A percentile compares a stretch with the other conserved stretches of the same genome.
Evolutionary conservation across 2,888 invertebrate genomes (phyloP).

Genomic region (Caenorhabditis sp.): DNA sequence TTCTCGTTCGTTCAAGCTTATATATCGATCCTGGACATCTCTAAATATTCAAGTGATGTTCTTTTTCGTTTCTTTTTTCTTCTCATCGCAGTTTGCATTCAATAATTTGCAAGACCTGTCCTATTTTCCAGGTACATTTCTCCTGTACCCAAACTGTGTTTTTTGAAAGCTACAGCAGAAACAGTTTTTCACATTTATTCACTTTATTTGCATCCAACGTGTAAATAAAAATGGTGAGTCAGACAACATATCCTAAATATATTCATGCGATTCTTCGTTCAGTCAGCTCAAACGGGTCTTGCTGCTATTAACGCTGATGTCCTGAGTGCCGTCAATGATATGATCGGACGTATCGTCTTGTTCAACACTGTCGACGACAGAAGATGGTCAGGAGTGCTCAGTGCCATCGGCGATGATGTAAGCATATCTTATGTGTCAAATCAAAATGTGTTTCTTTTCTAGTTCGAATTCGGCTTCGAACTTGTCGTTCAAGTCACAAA

Average conservation of each 20-base stretch:
- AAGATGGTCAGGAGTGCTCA: conserved; percentile 51
- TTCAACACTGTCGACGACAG: conserved; percentile 49
- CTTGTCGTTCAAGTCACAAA: conserved; percentile 61
- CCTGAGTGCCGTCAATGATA: conserved; percentile 46
- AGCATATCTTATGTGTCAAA: background rate
- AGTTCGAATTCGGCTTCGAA: conserved; percentile 58
- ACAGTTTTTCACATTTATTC: conserved; percentile 10
- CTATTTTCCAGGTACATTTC: conserved; percentile 44
- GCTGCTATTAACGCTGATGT: conserved; percentile 21
- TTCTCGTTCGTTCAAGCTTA: too few relatives aligned
- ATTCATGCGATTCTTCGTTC: too few relatives aligned
- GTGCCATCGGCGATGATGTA: background rate
- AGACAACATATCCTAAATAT: background rate
- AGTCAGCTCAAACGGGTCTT: conserved; percentile 23
- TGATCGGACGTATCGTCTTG: conserved; percentile 54
- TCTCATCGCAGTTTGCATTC: background rate
- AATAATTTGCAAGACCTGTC: too few relatives aligned
- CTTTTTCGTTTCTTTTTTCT: too few relatives aligned
- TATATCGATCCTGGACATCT: too few relatives aligned
- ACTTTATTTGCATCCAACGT: conserved; percentile 42
- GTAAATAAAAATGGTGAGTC: conserved; percentile 53
- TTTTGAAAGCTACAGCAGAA: conserved; percentile 28
- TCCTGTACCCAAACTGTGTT: conserved; percentile 48
- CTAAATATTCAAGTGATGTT: too few relatives aligned
- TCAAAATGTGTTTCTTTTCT: background rate